These are phyloP conservation scores for Megaptera novaeangliae DNA, from an alignment of 2,113 vertebrate genomes.

Conservation along the genomic window DNA sequence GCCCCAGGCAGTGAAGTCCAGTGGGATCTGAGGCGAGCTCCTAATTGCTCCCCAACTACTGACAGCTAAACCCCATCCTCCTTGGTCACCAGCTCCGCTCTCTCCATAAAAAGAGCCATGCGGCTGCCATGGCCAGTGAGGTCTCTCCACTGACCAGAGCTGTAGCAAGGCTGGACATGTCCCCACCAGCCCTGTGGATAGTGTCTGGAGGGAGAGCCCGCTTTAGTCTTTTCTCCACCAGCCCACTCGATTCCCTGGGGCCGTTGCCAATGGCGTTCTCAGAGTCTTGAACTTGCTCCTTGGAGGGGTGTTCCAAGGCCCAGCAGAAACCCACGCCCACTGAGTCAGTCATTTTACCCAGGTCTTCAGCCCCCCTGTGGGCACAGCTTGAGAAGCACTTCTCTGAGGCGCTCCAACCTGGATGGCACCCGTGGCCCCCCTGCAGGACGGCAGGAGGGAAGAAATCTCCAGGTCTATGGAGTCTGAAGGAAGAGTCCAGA, in stretches of 20 bases:
- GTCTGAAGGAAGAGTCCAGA: neutral
- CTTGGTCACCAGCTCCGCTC: neutral
- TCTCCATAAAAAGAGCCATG: fast-evolving
- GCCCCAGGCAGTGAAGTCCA: neutral
- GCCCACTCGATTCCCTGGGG: neutral
- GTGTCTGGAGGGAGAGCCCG: neutral
- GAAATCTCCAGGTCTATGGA: neutral
- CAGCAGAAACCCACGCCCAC: neutral
- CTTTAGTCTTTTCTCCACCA: neutral
- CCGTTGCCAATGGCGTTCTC: fast-evolving
- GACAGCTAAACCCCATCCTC: fast-evolving
- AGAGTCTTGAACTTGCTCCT: neutral
- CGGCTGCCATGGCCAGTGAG: fast-evolving
- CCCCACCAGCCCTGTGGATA: too few species aligned
- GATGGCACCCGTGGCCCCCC: fast-evolving
- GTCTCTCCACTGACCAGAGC: fast-evolving
- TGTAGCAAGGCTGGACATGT: neutral
- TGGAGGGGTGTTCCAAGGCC: too few species aligned
- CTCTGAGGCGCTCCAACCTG: neutral
- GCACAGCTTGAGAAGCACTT: neutral
- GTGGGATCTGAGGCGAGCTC: too few species aligned
- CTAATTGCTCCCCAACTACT: neutral
- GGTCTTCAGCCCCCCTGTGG: fast-evolving
- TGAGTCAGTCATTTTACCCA: neutral
- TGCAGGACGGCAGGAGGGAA: neutral